Evolutionary conservation across 2,113 vertebrate species (phyloP), one percentile per base, ranked within the genome.

Genomic region (Ceyx melanurus): DNA sequence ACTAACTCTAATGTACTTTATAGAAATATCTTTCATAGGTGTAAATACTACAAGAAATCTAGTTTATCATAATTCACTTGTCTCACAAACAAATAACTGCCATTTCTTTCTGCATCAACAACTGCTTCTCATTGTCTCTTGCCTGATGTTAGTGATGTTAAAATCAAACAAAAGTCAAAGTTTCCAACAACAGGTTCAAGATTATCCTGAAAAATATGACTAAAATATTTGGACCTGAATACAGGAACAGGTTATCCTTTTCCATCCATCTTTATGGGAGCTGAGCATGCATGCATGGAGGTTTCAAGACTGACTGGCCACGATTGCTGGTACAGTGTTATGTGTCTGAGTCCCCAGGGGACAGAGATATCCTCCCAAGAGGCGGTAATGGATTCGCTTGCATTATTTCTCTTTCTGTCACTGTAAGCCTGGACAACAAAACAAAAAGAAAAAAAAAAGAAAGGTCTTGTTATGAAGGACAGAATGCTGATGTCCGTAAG

Each of bases 301-400:
- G 20, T 21, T 62, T 56, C 19, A 25, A 46, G 11, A 3, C 4
- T 62, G 0, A 1, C 3, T 50, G 29, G 3, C 25, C 17, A 2
- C 5, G 4, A n/a, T 18, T 33, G 13, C 16, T 43, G 8, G 4
- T 10, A 45, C 18, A 8, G 11, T 37, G 3, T 35, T 29, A 53
- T 22, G 15, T 2, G 48, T 11, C 20, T 2, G 1, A 23, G 8
- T 25, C 16, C 6, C 13, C 6, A 23, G 14, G 7, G 11, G 5
- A 20, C 15, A 72, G 26, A 4, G 6, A 67, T 9, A 56, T 60
- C 33, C 22, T 70, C n/a, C 6, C 45, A 79, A 79, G 26, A 28
- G 28, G 3, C 7, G 64, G 29, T 10, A 64, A 54, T 1, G 9
- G 12, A 48, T 42, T 6, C 1, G 3, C 6, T 21, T 35, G 8